A percentile compares a stretch with the other conserved stretches of the same genome.
Conservation (phyloP, 2,888 invertebrate genomes). For the Papilio protenor region DNA sequence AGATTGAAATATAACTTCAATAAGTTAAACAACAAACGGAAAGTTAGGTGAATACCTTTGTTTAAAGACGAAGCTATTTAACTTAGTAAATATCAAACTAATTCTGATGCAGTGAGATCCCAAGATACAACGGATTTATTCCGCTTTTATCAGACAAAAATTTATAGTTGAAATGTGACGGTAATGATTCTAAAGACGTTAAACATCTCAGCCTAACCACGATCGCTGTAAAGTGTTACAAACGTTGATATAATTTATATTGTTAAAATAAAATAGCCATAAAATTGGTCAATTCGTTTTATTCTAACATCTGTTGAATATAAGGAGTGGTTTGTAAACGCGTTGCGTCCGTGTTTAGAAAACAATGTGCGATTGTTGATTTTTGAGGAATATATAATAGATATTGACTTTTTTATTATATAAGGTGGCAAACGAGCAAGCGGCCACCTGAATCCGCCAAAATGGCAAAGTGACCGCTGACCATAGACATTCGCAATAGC, state of each 20-base stretch:
- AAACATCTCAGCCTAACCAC: slow-evolving; percentile 18
- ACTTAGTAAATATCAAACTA: neutral
- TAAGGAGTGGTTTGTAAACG: neutral
- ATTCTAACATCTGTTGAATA: slow-evolving; percentile 2
- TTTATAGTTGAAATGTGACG: slow-evolving; percentile 17
- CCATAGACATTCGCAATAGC: no score
- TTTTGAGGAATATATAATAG: no score
- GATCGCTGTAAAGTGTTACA: slow-evolving; percentile 16
- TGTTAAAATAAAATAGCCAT: slow-evolving; percentile 17
- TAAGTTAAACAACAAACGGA: no score
- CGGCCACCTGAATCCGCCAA: no score
- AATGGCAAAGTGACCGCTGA: no score
- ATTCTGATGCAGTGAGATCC: neutral
- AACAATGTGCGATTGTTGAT: neutral
- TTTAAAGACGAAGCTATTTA: no score
- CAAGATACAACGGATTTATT: slow-evolving; percentile 1
- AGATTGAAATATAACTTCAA: no score
- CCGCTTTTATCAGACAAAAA: neutral
- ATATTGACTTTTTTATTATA: no score
- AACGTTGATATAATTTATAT: slow-evolving; percentile 11
- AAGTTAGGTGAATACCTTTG: no score
- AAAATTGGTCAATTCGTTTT: slow-evolving; percentile 22
- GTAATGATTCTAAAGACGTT: slow-evolving; percentile 14
- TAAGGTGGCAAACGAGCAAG: no score
- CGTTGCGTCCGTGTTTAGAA: neutral